phyloP scores from a whole-genome alignment of 2,113 vertebrate genomes.

The Nycticryphes semicollaris region DNA sequence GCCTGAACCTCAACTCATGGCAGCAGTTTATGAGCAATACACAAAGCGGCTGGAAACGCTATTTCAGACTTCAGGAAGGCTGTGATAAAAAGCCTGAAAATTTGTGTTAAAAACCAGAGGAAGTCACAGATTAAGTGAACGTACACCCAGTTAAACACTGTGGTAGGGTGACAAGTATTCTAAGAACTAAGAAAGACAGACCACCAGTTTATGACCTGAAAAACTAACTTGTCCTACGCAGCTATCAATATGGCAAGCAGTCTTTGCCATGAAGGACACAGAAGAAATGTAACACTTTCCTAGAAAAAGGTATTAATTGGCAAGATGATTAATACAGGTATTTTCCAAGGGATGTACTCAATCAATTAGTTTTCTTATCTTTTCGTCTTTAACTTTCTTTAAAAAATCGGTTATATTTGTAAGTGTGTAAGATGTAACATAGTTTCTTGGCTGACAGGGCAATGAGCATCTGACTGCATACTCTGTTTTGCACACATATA shows the following conservation, averaged over 20 bases:
- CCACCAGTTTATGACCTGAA: neutral
- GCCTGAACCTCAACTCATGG: neutral
- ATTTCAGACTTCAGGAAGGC: neutral
- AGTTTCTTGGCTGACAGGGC: neutral
- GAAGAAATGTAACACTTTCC: neutral
- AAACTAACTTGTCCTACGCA: neutral
- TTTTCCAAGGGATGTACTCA: neutral
- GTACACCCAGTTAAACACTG: neutral
- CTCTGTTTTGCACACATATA: neutral
- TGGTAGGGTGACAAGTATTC: neutral
- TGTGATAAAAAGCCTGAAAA: neutral
- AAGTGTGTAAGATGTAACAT: neutral
- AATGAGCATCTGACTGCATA: neutral
- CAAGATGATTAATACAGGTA: neutral
- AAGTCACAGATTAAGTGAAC: neutral
- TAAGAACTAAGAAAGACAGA: neutral
- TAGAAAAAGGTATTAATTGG: neutral
- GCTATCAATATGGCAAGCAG: neutral
- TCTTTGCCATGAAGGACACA: neutral
- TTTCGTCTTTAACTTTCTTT: neutral
- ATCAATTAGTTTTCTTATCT: neutral
- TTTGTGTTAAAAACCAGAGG: neutral
- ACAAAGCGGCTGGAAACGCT: neutral
- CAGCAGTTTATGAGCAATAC: neutral
- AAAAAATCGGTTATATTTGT: neutral